phyloP scores from a whole-genome alignment of 2,888 invertebrate genomes.

The Drosophila pseudotakahashii region DNA sequence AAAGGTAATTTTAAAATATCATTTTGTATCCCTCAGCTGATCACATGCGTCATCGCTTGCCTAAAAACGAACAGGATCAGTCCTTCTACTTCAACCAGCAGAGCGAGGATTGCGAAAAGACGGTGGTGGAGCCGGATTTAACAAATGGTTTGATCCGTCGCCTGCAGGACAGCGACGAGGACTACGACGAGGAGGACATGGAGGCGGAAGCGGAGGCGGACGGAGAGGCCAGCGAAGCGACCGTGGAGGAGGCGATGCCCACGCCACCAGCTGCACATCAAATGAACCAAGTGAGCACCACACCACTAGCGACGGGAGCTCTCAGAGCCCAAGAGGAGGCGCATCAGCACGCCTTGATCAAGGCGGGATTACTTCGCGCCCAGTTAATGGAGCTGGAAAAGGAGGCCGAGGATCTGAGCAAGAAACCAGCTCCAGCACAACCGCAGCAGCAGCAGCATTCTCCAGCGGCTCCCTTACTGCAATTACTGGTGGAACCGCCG shows the following conservation, averaged over 20 bases:
- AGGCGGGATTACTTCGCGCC: slow-evolving; percentile 62
- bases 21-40: slow-evolving; percentile 71
- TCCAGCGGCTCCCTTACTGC: slow-evolving; percentile 7
- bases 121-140: slow-evolving; percentile 83
- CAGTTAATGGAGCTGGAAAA: slow-evolving; percentile 72
- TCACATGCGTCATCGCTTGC: slow-evolving; percentile 83
- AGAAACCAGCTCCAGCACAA: slow-evolving; percentile 58
- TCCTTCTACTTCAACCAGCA: slow-evolving; percentile 81
- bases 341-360: slow-evolving; percentile 65
- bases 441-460: slow-evolving; percentile 20
- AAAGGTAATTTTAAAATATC: neutral
- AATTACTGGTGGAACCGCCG: slow-evolving; percentile 35
- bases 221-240: slow-evolving; percentile 55
- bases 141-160: slow-evolving; percentile 83
- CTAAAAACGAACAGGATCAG: slow-evolving; percentile 82
- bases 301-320: slow-evolving; percentile 64
- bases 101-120: slow-evolving; percentile 81
- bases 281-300: slow-evolving; percentile 70
- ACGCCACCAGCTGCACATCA: slow-evolving; percentile 73
- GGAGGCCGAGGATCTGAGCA: slow-evolving; percentile 80
- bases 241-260: slow-evolving; percentile 54
- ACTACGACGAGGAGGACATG: slow-evolving; percentile 82
- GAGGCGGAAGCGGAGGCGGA: slow-evolving; percentile 75
- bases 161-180: slow-evolving; percentile 83
- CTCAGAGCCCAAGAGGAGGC: slow-evolving; percentile 65